Percentiles rank a stretch among this genome's conserved stretches.
These are phyloP conservation scores for Tokudaia muenninki DNA, from an alignment of 2,797 vertebrate genomes.

Conservation along the genomic window DNA sequence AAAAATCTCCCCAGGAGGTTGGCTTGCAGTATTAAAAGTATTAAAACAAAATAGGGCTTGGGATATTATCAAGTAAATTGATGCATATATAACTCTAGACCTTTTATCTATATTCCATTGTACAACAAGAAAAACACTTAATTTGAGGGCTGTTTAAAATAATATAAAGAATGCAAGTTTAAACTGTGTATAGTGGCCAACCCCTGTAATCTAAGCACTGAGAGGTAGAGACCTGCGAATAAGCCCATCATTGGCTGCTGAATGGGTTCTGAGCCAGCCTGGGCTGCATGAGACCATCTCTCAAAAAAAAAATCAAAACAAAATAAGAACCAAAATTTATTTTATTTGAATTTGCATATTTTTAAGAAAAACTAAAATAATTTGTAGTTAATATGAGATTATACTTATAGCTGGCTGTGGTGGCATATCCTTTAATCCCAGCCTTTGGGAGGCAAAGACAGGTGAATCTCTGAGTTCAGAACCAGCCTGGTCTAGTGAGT, in stretches of 20 bases:
- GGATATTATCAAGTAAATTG: background rate
- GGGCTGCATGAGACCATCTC: background rate
- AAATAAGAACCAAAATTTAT: background rate
- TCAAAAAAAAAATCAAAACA: background rate
- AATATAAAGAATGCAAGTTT: background rate
- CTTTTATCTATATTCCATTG: conserved; percentile 13
- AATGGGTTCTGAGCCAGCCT: background rate
- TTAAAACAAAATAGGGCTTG: background rate
- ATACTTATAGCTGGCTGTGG: background rate
- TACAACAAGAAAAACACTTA: background rate
- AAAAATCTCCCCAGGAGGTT: background rate
- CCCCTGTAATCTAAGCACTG: background rate
- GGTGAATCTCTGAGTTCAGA: background rate
- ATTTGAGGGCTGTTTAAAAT: conserved; percentile 9
- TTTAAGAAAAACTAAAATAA: conserved; percentile 48
- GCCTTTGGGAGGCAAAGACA: background rate
- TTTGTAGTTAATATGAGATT: conserved; percentile 15
- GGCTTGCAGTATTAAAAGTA: conserved; percentile 7
- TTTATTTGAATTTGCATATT: conserved; percentile 32
- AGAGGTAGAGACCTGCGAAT: background rate
- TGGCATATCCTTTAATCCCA: background rate
- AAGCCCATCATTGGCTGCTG: background rate
- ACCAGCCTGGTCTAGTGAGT: background rate
- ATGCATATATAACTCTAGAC: background rate
- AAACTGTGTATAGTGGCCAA: background rate